Percentiles rank a stretch among this genome's conserved stretches.
phyloP scores from a whole-genome alignment of 2,888 invertebrate species.

The Nipponacmea schrenckii region DNA sequence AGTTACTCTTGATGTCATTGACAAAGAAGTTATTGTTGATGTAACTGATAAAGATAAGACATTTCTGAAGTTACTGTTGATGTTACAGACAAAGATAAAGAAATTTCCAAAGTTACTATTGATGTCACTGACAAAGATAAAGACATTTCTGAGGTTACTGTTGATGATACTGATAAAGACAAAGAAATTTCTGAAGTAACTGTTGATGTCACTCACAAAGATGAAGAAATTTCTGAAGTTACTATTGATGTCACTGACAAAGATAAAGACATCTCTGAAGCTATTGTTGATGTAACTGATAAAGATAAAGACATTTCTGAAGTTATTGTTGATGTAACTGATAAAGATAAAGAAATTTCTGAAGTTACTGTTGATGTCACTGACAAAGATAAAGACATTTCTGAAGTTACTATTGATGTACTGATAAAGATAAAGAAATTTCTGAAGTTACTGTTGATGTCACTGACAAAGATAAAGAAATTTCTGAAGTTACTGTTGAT shows the following conservation, averaged over 20 bases:
- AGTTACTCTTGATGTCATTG: constrained; percentile 9
- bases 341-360: constrained; percentile 14
- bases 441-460: constrained; percentile 17
- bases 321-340: constrained; percentile 17
- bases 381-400: too few species aligned
- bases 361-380: too few species aligned
- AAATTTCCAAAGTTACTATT: too few species aligned
- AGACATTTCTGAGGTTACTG: constrained; percentile 10
- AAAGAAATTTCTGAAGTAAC: neutral
- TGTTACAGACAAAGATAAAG: too few species aligned
- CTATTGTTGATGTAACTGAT: constrained; percentile 13
- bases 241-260: too few species aligned
- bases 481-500: constrained; percentile 19
- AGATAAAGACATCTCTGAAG: too few species aligned
- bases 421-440: constrained; percentile 5
- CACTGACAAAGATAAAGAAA: constrained; percentile 14
- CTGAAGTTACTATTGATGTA: constrained; percentile 2
- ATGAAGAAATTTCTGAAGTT: too few species aligned
- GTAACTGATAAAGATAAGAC: constrained; percentile 9
- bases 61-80: too few species aligned
- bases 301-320: constrained; percentile 12
- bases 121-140: too few species aligned
- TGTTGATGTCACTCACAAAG: too few species aligned
- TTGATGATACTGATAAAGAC: neutral
- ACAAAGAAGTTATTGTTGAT: constrained; percentile 8